These are phyloP conservation scores for Stenchaetothrips biformis DNA, from an alignment of 2,888 invertebrate species.

Conservation along the genomic window DNA sequence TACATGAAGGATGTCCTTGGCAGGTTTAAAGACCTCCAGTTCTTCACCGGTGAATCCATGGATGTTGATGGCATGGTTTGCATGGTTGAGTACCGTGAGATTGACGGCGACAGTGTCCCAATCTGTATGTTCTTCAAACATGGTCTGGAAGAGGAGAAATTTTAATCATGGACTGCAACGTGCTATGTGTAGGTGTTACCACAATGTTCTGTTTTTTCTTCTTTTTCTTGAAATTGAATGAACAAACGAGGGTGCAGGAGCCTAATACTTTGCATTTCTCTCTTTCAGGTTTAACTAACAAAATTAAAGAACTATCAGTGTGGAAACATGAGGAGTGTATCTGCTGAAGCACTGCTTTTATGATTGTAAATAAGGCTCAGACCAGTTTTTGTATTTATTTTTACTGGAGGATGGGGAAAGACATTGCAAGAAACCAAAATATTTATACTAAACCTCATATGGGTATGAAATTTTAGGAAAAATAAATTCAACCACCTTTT, in stretches of 20 bases:
- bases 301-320: background rate
- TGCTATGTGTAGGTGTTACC: conserved; percentile 14
- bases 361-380: conserved; percentile 30
- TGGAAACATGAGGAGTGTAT: background rate
- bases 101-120: conserved; percentile 74
- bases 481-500: conserved; percentile 27
- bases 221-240: background rate
- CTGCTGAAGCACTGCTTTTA: conserved; percentile 15
- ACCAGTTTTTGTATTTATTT: conserved; percentile 32
- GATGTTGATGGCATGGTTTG: conserved; percentile 92
- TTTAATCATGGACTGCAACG: conserved; percentile 52
- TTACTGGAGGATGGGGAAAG: conserved; percentile 34
- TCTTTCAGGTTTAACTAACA: conserved; percentile 7
- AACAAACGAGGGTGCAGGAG: background rate
- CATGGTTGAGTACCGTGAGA: conserved; percentile 87
- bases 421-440: conserved; percentile 24
- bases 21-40: conserved; percentile 88
- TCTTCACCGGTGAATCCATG: conserved; percentile 87
- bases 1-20: conserved; percentile 86
- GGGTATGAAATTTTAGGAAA: conserved; percentile 27
- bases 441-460: conserved; percentile 25
- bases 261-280: background rate
- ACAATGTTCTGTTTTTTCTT: background rate
- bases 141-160: conserved; percentile 91
- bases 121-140: conserved; percentile 95